Base-by-base conservation (phyloP, 2,797 vertebrate species). In the Channa striata region DNA sequence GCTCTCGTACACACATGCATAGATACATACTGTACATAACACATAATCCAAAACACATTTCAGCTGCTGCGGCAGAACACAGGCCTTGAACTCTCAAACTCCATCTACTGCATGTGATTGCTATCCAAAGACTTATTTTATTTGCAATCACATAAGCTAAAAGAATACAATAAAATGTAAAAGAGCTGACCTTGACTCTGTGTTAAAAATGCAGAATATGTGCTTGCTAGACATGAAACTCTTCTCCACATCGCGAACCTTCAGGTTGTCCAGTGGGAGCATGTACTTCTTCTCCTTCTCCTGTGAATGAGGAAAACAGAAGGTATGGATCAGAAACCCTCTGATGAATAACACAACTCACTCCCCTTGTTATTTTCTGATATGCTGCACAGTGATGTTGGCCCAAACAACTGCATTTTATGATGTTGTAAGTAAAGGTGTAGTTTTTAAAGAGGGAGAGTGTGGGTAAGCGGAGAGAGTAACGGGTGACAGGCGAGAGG, bases 211-310 rank as follows among this genome's bases (percentile, higher is more conserved):
- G 43, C 96, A 95, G 87, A 98, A 99, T 90, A 96, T 95, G 84
- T 98, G 96, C 87, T 99, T 97, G 95, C 96, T 97, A 88, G 91
- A 95, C 90, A 96, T 94, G 90, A 95, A 97, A 73, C 95, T 94
- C 85, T 96, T 97, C 89, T 97, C 96, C 82, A 97, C 95, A 61
- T 97, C 96, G 17, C 96, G 94, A 66, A 97, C 95, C 81, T 97
- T 97, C 90, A 97, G 91, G 92, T 97, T 97, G 92, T 97, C 96
- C 92, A 97, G 90, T 0, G 96, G 96, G 68, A 97, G 95, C 96
- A 97, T 97, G 89, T 96, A 97, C 75, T 97, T 97, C 91, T 97
- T 97, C 89, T 97, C 96, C 72, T 97, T 97, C 91, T 97, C 96
- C 96, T 97, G 87, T 47, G 21, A 69, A 80, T 0, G 56, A 72